phyloP scores from a whole-genome alignment of 2,888 invertebrate species.

The Anthophora plumipes region DNA sequence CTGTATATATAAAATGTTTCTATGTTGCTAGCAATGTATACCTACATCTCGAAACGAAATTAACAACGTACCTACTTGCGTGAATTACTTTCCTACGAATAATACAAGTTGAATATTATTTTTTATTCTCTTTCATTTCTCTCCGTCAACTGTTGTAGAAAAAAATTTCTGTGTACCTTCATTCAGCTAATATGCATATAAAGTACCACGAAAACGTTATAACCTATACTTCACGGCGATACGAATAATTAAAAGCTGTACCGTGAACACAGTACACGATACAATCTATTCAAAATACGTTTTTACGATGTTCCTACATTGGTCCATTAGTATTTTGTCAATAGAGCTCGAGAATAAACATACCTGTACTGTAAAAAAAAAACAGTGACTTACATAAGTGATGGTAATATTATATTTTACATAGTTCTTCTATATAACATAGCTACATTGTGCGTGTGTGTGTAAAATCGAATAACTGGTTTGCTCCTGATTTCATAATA shows the following conservation, averaged over 20 bases:
- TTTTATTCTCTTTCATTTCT: neutral
- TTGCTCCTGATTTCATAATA: constrained; percentile 41
- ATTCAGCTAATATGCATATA: neutral
- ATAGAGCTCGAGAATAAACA: constrained; percentile 41
- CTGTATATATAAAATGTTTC: neutral
- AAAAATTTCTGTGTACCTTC: too few species aligned
- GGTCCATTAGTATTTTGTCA: constrained; percentile 34
- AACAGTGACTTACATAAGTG: constrained; percentile 22
- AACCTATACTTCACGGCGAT: neutral
- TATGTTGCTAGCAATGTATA: neutral
- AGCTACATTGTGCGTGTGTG: neutral
- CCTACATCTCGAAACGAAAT: neutral
- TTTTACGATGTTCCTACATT: constrained; percentile 38
- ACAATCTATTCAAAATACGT: constrained; percentile 39
- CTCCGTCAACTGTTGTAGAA: too few species aligned
- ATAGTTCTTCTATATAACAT: constrained; percentile 21
- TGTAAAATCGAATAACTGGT: constrained; percentile 31
- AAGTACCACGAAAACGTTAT: neutral
- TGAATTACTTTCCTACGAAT: neutral
- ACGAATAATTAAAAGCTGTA: constrained; percentile 12
- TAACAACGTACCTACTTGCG: neutral
- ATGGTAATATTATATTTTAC: constrained; percentile 38
- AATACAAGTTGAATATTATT: neutral
- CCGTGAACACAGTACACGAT: neutral
- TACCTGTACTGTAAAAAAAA: constrained; percentile 16